Base-by-base conservation (phyloP, 2,113 vertebrate genomes). In the Tetraodon nigroviridis region DNA sequence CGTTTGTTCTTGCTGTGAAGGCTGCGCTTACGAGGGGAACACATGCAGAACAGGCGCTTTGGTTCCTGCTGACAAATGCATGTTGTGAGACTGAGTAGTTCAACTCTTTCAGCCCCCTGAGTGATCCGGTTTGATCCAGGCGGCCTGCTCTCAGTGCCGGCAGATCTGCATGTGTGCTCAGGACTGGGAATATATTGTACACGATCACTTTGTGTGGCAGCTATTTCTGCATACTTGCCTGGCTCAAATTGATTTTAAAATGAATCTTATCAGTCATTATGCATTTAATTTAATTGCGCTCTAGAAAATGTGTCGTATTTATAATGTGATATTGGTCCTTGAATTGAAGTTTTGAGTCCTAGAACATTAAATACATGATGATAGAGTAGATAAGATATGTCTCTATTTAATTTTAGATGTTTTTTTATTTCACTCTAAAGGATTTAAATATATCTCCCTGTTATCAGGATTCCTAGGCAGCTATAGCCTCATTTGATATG, bases 381-480 rank as follows among this genome's bases (percentile, higher is more conserved):
- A 86, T 83, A 58, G 32, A 44, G 56, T 77, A 86, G 77, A 81
- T 86, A 71, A 16, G n/a, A 46, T n/a, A 17, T 61, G 52, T 79
- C 47, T 69, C 14, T 27, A 29, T 53, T 51, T 75, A 78, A 29
- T 51, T 77, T 71, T 65, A 76, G 59, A 67, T 78, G 44, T 19
- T 80, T 81, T 75, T 57, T 71, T 78, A 84, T 82, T 82, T 83
- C 59, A 80, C 75, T 80, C 83, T 81, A 70, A 77, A 63, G 80
- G 80, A 81, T 79, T 86, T 86, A 81, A 80, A 81, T 66, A 67
- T 78, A 83, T 88, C 68, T 74, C 55, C 61, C 70, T 73, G 71
- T 70, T 79, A 84, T 82, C 81, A 69, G 75, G 83, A 75, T 72
- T 81, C 69, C 52, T 70, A 78, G 84, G 87, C 86, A 89, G 89